phyloP scores from a whole-genome alignment of 1,140 invertebrate species.

The Oedothorax gibbosus region DNA sequence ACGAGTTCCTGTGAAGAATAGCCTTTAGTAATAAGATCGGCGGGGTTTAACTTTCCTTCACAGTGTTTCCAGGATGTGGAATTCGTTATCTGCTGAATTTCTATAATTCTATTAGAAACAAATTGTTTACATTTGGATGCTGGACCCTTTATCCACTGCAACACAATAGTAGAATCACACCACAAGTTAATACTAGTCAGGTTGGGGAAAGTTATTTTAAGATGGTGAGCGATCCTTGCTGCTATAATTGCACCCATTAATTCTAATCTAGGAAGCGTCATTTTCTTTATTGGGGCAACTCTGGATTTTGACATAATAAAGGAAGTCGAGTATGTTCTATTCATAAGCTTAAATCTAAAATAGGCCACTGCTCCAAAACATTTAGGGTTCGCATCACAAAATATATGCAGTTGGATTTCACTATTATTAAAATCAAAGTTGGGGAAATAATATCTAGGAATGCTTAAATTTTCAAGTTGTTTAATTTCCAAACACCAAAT shows the following conservation, averaged over 20 bases:
- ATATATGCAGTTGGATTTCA: background rate
- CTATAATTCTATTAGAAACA: constrained; percentile 11
- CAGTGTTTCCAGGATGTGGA: too few species aligned
- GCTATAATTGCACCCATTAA: constrained; percentile 15
- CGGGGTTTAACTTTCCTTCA: too few species aligned
- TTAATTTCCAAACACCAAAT: constrained; percentile 23
- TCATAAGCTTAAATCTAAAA: background rate
- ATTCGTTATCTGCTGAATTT: background rate
- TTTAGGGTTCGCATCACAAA: constrained; percentile 1
- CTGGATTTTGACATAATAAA: constrained; percentile 18
- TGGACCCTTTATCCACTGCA: constrained; percentile 19
- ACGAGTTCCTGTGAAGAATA: too few species aligned
- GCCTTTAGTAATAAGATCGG: too few species aligned
- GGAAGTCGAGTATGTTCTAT: background rate
- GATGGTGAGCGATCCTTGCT: constrained; percentile 4
- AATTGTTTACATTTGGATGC: constrained; percentile 11
- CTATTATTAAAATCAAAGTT: background rate
- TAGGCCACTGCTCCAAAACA: constrained; percentile 10
- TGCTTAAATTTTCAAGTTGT: constrained; percentile 22
- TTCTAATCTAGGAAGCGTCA: background rate
- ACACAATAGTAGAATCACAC: constrained; percentile 28
- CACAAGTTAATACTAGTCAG: constrained; percentile 1
- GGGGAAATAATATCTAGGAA: constrained; percentile 13
- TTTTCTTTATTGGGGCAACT: constrained; percentile 18
- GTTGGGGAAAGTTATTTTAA: constrained; percentile 4